Conservation (phyloP, 2,888 invertebrate species). For the Aphodius granarius region DNA sequence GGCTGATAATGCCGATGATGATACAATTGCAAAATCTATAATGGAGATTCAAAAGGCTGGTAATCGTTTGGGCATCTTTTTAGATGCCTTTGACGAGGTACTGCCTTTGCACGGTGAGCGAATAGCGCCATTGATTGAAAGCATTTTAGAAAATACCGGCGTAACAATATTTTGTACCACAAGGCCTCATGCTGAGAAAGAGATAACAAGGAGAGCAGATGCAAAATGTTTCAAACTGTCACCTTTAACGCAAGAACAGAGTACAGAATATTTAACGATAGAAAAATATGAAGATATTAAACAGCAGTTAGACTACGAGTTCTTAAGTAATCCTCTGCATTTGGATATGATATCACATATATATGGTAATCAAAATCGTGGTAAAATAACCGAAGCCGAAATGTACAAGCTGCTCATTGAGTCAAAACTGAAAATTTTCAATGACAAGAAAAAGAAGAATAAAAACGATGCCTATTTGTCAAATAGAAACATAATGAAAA, state of each 20-base stretch:
- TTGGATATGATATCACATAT: neutral
- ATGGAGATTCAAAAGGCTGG: neutral
- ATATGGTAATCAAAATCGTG: neutral
- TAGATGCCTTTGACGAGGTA: neutral
- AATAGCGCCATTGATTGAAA: neutral
- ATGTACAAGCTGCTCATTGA: neutral
- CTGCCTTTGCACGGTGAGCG: neutral
- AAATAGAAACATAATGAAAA: neutral
- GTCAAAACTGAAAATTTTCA: neutral
- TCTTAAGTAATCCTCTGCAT: neutral
- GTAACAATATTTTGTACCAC: neutral
- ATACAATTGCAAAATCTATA: neutral
- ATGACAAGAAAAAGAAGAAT: neutral
- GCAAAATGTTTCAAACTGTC: neutral
- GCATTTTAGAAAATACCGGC: neutral
- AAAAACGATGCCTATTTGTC: neutral
- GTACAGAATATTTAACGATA: neutral
- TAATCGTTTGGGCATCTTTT: neutral
- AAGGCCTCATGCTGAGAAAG: neutral
- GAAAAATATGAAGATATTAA: neutral
- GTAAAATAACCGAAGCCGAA: neutral
- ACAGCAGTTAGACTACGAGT: neutral
- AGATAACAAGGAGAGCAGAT: no score
- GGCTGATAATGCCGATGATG: neutral
- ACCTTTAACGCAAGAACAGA: neutral